phyloP scores from a whole-genome alignment of 2,113 vertebrate genomes.

The Hassar affinis region DNA sequence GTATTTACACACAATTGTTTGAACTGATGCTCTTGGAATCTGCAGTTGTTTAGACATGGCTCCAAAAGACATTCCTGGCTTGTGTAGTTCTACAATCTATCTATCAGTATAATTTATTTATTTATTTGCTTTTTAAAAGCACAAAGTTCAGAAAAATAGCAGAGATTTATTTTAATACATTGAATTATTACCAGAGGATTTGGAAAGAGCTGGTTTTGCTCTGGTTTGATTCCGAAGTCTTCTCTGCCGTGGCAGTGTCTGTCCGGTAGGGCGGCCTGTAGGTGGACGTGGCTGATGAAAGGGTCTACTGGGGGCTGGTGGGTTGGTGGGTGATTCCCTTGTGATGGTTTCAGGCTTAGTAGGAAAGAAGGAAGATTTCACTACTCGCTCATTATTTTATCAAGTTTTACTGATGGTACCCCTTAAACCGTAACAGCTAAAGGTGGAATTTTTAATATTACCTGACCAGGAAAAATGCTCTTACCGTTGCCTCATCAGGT shows the following conservation, averaged over 20 bases:
- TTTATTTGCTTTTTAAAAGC: no score
- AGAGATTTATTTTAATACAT: no score
- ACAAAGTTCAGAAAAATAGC: no score
- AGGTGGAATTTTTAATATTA: not conserved
- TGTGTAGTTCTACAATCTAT: no score
- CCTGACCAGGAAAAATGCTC: not conserved
- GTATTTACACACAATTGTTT: no score
- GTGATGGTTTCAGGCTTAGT: conserved; percentile 56
- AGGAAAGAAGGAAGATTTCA: conserved; percentile 3
- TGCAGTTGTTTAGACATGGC: no score
- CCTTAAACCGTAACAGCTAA: no score
- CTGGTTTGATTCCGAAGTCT: conserved; percentile 74
- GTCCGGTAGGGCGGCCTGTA: conserved; percentile 62
- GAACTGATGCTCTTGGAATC: no score
- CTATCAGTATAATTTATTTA: no score
- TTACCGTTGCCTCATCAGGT: conserved; percentile 67
- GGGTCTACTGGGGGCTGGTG: conserved; percentile 66
- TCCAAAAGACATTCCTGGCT: no score
- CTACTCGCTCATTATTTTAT: not conserved
- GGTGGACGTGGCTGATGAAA: conserved; percentile 73
- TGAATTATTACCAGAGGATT: conserved; percentile 68
- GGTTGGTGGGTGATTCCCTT: conserved; percentile 61
- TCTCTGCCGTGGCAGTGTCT: conserved; percentile 62
- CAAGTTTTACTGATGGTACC: not conserved
- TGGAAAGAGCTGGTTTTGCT: conserved; percentile 59